phyloP scores from a whole-genome alignment of 2,888 invertebrate genomes.

The Nomada ruficornis region DNA sequence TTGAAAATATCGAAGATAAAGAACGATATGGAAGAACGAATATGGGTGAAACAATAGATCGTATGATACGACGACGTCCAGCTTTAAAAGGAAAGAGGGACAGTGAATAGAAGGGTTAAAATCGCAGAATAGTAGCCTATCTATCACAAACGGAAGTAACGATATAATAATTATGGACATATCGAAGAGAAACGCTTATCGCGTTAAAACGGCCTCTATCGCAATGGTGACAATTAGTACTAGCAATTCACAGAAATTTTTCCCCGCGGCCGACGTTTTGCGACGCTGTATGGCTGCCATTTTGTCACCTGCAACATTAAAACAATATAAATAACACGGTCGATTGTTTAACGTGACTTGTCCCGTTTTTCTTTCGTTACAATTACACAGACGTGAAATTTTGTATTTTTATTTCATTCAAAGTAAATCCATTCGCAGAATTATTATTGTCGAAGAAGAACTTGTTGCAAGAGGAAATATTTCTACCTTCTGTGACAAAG shows the following conservation, averaged over 20 bases:
- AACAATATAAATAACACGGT: neutral
- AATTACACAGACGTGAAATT: neutral
- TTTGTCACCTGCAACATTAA: constrained; percentile 90
- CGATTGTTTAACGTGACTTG: neutral
- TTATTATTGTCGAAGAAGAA: neutral
- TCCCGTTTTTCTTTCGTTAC: neutral
- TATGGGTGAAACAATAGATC: constrained; percentile 12
- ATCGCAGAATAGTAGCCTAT: constrained; percentile 75
- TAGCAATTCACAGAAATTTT: constrained; percentile 75
- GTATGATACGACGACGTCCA: constrained; percentile 29
- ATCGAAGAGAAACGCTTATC: constrained; percentile 80
- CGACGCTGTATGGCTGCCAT: constrained; percentile 95
- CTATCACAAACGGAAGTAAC: constrained; percentile 80
- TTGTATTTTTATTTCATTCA: neutral
- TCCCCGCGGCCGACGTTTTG: constrained; percentile 85
- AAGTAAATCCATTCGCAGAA: neutral
- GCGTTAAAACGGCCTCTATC: constrained; percentile 78
- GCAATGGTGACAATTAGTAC: constrained; percentile 76
- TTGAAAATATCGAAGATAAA: neutral
- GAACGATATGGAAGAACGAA: neutral
- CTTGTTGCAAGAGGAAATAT: neutral
- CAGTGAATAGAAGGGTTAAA: constrained; percentile 58
- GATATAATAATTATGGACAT: constrained; percentile 79
- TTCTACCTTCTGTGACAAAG: constrained; percentile 94
- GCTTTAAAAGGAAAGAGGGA: constrained; percentile 57